Base-by-base conservation (phyloP, 2,888 invertebrate genomes). In the Spisula solida region DNA sequence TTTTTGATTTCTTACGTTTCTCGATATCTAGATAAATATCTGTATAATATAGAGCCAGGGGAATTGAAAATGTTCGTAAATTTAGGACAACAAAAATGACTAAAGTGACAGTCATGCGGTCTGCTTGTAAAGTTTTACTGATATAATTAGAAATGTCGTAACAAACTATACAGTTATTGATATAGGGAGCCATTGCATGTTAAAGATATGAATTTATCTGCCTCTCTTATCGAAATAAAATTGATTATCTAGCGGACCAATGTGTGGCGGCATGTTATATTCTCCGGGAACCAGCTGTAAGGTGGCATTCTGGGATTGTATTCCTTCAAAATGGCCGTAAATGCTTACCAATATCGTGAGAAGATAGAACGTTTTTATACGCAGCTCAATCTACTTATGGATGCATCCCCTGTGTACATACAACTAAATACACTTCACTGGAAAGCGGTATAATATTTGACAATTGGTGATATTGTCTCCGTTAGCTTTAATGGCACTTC, bases 401-500 rank as follows among this genome's bases (percentile, higher is more conserved):
- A 79, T 85, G 82, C 16, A 18, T 87, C 82, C 87, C 87, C 29
- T 18, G 82, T 55, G 87, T 79, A 78, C 25, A 82, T 60, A 79
- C 29, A 75, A 34, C 78, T 82, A 78, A 48, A 82, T 79, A 79
- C 41, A 75, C 55, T 82, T 82, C 83, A 6, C 79, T 34, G 41
- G 29, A 51, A 85, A 31, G 80, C 81, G 51, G 82, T 75, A 89
- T 87, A 84, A 55, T 47, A 55, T 89, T 89, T 89, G 89, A 89
- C 89, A 89, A 79, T 82, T 34, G 55, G 41, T 85, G 66, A 80
- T 87, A 79, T 83, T 88, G 88, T 90, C 88, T 88, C 85, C 34
- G 48, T 75, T 18, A 34, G 55, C 41, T 87, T 88, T 86, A 88
- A 88, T 56, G 90, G 87, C 88, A 81, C 86, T 88, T 86, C 48